Evolutionary conservation across 2,888 invertebrate genomes (phyloP).

Genomic region (Calameuta filiformis): DNA sequence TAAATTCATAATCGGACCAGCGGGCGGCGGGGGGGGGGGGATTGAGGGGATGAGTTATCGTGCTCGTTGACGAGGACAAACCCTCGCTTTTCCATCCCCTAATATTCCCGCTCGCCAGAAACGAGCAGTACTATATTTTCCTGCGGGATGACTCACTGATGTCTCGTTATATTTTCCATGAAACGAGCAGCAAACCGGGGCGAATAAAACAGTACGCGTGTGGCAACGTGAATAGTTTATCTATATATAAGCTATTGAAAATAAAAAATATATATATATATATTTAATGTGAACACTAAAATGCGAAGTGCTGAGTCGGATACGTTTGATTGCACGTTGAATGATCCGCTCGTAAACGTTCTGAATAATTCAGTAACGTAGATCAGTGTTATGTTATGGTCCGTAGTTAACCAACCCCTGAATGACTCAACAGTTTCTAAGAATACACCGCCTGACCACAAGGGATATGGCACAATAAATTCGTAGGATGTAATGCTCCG

Average conservation of each 20-base stretch:
- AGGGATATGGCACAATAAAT: neutral
- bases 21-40: neutral
- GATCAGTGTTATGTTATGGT: neutral
- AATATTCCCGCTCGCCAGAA: neutral
- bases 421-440: neutral
- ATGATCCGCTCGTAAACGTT: neutral
- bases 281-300: neutral
- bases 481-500: neutral
- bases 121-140: neutral
- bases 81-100: neutral
- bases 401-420: neutral
- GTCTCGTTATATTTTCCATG: neutral
- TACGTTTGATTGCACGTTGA: neutral
- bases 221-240: neutral
- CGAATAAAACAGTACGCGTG: neutral
- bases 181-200: neutral
- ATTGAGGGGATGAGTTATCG: neutral
- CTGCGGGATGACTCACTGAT: neutral
- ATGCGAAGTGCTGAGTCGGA: neutral
- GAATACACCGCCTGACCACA: neutral
- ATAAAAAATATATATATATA: neutral
- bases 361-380: neutral
- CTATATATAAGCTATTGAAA: neutral
- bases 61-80: neutral
- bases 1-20: neutral